A percentile compares a stretch with the other conserved stretches of the same genome.
These are phyloP conservation scores for Rhagonycha lutea DNA, from an alignment of 2,888 invertebrate genomes.

Conservation along the genomic window DNA sequence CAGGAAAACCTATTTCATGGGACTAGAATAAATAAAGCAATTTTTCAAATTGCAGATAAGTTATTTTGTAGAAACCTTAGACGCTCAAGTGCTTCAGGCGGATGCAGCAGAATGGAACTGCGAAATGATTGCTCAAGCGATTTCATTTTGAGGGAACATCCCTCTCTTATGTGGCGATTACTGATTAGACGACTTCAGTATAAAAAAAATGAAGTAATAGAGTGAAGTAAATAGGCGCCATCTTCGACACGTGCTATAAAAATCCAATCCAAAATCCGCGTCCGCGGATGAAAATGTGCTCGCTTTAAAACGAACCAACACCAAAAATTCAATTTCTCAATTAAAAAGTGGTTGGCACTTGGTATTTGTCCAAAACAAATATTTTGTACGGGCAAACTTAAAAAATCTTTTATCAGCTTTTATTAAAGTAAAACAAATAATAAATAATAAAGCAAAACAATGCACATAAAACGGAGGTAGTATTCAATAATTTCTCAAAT, in stretches of 20 bases:
- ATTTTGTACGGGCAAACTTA: neutral
- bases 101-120: constrained; percentile 17
- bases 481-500: neutral
- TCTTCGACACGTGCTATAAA: neutral
- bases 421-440: neutral
- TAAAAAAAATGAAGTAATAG: neutral
- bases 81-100: constrained; percentile 20
- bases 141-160: neutral
- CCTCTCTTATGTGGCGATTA: neutral
- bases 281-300: neutral
- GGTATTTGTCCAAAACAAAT: neutral
- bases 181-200: neutral
- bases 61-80: constrained; percentile 27
- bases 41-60: constrained; percentile 41
- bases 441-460: neutral
- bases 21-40: constrained; percentile 41
- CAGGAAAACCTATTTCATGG: constrained; percentile 25
- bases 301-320: neutral
- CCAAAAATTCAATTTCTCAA: neutral
- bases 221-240: neutral
- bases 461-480: neutral
- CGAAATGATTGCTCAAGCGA: constrained; percentile 22
- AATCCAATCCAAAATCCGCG: neutral
- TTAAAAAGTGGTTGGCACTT: neutral
- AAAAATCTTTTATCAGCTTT: neutral